Evolutionary conservation across 1,140 invertebrate genomes (phyloP).

Genomic region (Aphelinus atriplicis): DNA sequence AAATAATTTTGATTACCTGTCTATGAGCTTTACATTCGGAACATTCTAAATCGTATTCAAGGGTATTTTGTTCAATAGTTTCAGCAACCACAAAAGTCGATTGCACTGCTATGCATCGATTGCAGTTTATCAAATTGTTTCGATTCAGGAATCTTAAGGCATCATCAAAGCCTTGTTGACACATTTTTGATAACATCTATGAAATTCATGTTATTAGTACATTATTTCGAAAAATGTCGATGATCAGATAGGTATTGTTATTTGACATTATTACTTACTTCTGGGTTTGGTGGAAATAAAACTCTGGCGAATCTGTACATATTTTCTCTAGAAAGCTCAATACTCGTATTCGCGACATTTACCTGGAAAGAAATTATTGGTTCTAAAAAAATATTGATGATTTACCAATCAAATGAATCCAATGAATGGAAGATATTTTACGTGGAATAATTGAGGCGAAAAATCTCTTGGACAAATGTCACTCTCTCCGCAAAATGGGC

Average conservation of each 20-base stretch:
- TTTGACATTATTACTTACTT: constrained; percentile 67
- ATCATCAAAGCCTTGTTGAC: constrained; percentile 98
- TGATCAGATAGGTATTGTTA: not conserved
- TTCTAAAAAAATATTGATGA: not conserved
- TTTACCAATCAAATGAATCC: constrained; percentile 5
- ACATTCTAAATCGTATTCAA: constrained; percentile 84
- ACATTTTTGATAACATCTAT: constrained; percentile 87
- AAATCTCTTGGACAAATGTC: constrained; percentile 97
- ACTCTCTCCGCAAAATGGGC: constrained; percentile 96
- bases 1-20: constrained; percentile 68
- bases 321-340: constrained; percentile 92
- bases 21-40: constrained; percentile 84
- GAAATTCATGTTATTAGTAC: constrained; percentile 34
- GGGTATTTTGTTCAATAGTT: constrained; percentile 72
- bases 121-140: constrained; percentile 90
- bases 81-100: constrained; percentile 83
- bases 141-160: constrained; percentile 90
- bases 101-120: constrained; percentile 83
- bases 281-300: constrained; percentile 93
- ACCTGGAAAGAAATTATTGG: constrained; percentile 70
- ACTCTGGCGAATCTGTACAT: constrained; percentile 91
- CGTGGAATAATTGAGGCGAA: constrained; percentile 85
- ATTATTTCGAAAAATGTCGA: constrained; percentile 20
- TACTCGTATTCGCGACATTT: constrained; percentile 93
- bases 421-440: constrained; percentile 62